Conservation (phyloP, 2,797 vertebrate species). For the Tinamus major region DNA sequence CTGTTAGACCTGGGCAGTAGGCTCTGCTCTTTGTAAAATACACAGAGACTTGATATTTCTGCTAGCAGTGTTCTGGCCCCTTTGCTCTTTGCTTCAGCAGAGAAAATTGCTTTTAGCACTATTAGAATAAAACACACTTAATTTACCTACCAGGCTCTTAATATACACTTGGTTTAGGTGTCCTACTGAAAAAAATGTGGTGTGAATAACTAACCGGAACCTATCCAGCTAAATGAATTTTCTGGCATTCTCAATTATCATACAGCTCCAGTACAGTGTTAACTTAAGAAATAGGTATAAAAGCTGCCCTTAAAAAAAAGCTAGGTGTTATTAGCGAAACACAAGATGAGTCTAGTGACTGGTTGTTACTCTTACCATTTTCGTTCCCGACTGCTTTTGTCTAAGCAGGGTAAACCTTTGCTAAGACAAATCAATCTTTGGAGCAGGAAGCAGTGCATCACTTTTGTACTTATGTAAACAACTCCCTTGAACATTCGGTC, state of each 20-base stretch:
- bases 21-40: neutral
- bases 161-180: neutral
- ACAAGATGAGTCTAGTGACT: neutral
- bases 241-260: neutral
- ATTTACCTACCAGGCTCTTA: neutral
- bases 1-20: neutral
- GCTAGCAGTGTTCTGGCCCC: neutral
- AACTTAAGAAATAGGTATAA: slow-evolving; percentile 6
- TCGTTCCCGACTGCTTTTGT: neutral
- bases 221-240: neutral
- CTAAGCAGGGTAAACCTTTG: neutral
- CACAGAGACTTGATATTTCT: neutral
- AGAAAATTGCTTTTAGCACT: neutral
- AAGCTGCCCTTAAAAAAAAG: neutral
- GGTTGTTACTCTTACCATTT: neutral
- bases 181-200: slow-evolving; percentile 1
- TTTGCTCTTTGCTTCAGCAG: neutral
- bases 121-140: neutral
- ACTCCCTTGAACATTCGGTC: too few relatives aligned
- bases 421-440: neutral
- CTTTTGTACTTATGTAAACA: too few relatives aligned
- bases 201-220: slow-evolving; percentile 14
- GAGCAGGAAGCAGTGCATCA: neutral
- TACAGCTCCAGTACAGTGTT: neutral
- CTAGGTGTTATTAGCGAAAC: neutral